Evolutionary conservation across 2,888 invertebrate species (phyloP), one percentile per base, ranked within the genome.

Genomic region (Lithophane socia): DNA sequence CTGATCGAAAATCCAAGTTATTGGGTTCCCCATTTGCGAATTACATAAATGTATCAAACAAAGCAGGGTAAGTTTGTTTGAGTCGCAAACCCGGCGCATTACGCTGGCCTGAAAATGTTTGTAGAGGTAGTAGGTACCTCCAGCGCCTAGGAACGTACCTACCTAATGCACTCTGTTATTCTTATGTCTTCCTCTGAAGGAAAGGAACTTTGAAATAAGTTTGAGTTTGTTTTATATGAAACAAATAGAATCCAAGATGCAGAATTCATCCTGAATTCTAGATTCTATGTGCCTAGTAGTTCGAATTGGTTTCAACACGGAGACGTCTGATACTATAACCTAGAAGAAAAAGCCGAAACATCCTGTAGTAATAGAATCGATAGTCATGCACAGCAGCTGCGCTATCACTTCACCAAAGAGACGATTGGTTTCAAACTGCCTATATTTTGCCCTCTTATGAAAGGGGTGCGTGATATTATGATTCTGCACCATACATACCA

Each of bases 1-100:
- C 58, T 77, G 77, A 82, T 77, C 63, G 84, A 77, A 86, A 77
- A 63, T 78, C 63, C 75, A 65, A 76, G 52, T 79, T 83, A 86
- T 83, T 73, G 67, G 74, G 60, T 56, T 52, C n/a, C 29, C 71
- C 63, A 75, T 78, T 83, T 69, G 60, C 37, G 69, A 76, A 64
- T 76, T 73, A 69, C 37, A 29, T 80, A 69, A 4, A 10, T 54
- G 71, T 67, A 73, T 73, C 71, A 75, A 67, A 64, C 58, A 58
- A n/a, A 66, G 49, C 24, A 70, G 44, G 52, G 63, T 58, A 67
- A 70, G 44, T 67, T 79, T 61, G 60, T 79, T 71, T 70, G 77
- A 66, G 5, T 24, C 65, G 66, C 16, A 65, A 73, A 29, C 42
- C 37, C 2, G 29, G 21, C 37, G 64, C 49, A 79, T 37, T 64